Evolutionary conservation across 2,888 invertebrate genomes (phyloP), one percentile per base, ranked within the genome.

Genomic region (Euzophera pinguis): DNA sequence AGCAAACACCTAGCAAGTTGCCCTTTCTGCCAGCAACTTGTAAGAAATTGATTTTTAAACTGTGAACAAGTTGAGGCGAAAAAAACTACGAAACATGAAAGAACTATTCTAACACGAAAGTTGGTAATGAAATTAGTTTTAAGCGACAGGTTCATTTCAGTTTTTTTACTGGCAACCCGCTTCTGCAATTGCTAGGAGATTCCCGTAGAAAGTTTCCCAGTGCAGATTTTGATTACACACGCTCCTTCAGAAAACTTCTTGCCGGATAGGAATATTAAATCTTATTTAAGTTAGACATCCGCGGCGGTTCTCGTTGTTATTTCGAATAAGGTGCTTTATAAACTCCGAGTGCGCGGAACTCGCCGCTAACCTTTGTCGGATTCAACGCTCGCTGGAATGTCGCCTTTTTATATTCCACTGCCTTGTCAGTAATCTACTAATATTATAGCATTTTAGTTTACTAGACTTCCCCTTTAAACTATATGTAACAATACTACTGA

Each of bases 141-240:
- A 86, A 87, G 80, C 85, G 89, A 88, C 87, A 89, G 87, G 78
- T 88, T 88, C 84, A 89, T 87, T 89, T 81, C 73, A 81, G 81
- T 85, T 88, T 86, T n/a, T 84, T 88, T 84, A 81, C 75, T 79
- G 74, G 77, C 69, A 69, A 75, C 77, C 77, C 69, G 69, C 79
- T 75, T 75, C 78, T 83, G 81, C 86, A 75, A 84, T 83, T 82
- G 86, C 86, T 80, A 61, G 75, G 72, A 83, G 84, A 81, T 81
- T 86, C 81, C 76, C 71, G 79, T 72, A 60, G 73, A 81, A 88
- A 89, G 78, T 89, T 87, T 75, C 69, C 65, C 79, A 75, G 73
- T 84, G 86, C 84, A 84, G 85, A 86, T 90, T 90, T 88, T 90
- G 88, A 90, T 90, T 90, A 90, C 88, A 90, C 80, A 87, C 88